These are phyloP conservation scores for Amphipoea lucens DNA, from an alignment of 2,888 invertebrate genomes.

Conservation along the genomic window DNA sequence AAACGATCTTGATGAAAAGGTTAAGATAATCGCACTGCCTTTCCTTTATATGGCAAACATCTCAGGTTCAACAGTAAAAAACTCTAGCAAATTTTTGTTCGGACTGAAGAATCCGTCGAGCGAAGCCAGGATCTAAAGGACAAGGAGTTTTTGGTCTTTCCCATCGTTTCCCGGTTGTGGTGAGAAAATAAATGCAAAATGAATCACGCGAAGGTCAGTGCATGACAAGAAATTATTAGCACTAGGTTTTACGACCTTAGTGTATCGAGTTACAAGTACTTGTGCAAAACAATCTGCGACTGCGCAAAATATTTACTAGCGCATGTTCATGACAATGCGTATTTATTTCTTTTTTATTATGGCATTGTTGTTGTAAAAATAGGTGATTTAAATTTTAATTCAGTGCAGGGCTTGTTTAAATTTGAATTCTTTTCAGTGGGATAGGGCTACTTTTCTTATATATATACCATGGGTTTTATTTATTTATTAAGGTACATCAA, in stretches of 20 bases:
- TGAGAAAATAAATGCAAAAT: slow-evolving; percentile 26
- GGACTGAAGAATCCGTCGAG: neutral
- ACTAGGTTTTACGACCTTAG: slow-evolving; percentile 39
- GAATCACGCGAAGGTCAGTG: slow-evolving; percentile 43
- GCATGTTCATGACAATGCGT: slow-evolving; percentile 44
- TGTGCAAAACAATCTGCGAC: slow-evolving; percentile 49
- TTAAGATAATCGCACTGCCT: neutral
- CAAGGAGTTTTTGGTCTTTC: neutral
- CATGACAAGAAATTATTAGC: slow-evolving; percentile 53
- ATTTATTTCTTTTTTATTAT: slow-evolving; percentile 57
- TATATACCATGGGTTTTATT: neutral
- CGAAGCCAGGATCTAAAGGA: neutral
- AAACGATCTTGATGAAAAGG: neutral
- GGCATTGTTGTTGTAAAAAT: slow-evolving; percentile 52
- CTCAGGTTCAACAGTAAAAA: neutral
- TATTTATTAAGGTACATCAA: too few relatives aligned
- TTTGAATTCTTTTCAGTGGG: neutral
- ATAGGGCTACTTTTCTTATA: neutral
- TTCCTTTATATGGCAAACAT: neutral
- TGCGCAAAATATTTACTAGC: slow-evolving; percentile 51
- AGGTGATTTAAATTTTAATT: slow-evolving; percentile 45
- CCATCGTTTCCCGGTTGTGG: slow-evolving; percentile 34
- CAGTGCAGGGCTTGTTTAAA: neutral
- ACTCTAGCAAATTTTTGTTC: neutral
- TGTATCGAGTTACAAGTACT: slow-evolving; percentile 55